Evolutionary conservation across 35 echinoderm and acorn worm species (phyloP), one percentile per base, ranked within the genome.

Genomic region (Apostichopus japonicus): DNA sequence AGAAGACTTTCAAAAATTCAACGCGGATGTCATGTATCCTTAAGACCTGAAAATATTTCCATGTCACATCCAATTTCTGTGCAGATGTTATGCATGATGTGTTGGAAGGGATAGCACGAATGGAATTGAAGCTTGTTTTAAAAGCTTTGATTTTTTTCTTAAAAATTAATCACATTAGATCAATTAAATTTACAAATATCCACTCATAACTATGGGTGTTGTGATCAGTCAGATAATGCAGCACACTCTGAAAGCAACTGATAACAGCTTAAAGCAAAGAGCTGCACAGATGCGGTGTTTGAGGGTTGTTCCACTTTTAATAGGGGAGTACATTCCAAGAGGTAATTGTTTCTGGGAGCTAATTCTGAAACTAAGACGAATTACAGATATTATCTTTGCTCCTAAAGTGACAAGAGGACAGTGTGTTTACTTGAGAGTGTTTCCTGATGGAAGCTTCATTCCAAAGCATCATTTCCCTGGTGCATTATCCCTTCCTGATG

Each of bases 11-110:
- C n/a, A n/a, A n/a, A n/a, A 94, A 94, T 82, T 27, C 90, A 19
- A n/a, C n/a, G n/a, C n/a, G n/a, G n/a, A n/a, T n/a, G 56, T 77
- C 55, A 14, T 55, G 91, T 58, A 83, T 83, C 15, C 56, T 92
- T 6, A 92, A 92, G 14, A 72, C 58, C 5, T 71, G 10, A 79
- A 79, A 21, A 79, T 79, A 79, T 21, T 79, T 79, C 77, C 77
- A 79, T 79, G 77, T 79, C 9, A 79, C 77, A 13, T 24, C 22
- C 6, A 79, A 79, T 19, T 79, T 79, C n/a, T 24, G 77, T 21
- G 10, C 1, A 21, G 77, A 79, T 2, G n/a, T 79, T 65, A 79
- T 79, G 77, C 77, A 79, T 79, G 77, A 2, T 52, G 22, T 79
- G 8, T 52, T 79, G 5, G 77, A 79, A 2, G 77, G 5, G 9